A percentile compares a stretch with the other conserved stretches of the same genome.
phyloP scores from a whole-genome alignment of 2,113 vertebrate genomes.

The Mola mola region DNA sequence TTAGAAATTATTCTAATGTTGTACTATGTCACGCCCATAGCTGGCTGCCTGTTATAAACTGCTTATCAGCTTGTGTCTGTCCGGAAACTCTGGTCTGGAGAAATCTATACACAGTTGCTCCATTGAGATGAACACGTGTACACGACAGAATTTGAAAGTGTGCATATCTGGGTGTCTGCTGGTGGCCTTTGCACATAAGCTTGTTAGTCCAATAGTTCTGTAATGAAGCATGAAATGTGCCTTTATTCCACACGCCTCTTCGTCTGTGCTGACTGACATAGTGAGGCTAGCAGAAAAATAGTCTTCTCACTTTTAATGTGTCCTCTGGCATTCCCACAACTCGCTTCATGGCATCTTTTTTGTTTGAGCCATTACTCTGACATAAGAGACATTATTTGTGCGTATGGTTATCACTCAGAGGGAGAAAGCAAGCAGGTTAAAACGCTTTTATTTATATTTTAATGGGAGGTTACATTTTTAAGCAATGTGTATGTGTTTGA shows the following conservation, averaged over 20 bases:
- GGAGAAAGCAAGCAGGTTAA: not conserved
- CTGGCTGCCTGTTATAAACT: no score
- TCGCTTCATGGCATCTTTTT: conserved; percentile 17
- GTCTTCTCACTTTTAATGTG: conserved; percentile 3
- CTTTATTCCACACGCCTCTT: conserved; percentile 35
- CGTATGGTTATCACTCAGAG: not conserved
- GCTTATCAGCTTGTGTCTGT: no score
- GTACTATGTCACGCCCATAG: no score
- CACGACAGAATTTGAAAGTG: not conserved
- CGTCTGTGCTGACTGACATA: conserved; percentile 28
- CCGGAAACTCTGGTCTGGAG: not conserved
- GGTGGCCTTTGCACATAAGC: conserved; percentile 13
- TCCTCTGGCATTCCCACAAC: conserved; percentile 12
- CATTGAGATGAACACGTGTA: not conserved
- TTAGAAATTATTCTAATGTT: no score
- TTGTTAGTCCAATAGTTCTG: conserved; percentile 25
- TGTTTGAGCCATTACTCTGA: conserved; percentile 8
- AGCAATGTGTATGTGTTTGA: no score
- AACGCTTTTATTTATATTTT: no score
- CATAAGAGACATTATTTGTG: not conserved
- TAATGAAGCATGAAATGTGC: conserved; percentile 40
- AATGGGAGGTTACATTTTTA: no score
- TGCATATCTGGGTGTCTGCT: not conserved
- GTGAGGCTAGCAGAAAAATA: conserved; percentile 14
- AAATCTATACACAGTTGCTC: conserved; percentile 3